Evolutionary conservation across 2,888 invertebrate species (phyloP), one percentile per base, ranked within the genome.

Genomic region (Bellardia pandia): DNA sequence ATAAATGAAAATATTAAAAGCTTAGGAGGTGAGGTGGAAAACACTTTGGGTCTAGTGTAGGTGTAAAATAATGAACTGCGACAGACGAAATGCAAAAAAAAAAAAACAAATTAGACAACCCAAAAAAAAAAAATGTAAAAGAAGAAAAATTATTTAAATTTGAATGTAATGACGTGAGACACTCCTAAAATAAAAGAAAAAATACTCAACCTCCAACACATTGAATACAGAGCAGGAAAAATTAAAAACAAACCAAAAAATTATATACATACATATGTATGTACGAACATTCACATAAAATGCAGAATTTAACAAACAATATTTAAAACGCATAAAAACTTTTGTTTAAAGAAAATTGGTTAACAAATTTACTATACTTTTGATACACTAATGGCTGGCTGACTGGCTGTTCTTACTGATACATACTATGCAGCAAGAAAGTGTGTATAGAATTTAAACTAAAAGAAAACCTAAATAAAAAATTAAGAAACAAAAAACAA

Each of bases 131-230:
- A 45, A 48, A 37, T 4, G 4, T 37, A 37, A 8, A 48, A 76
- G 64, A 37, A 37, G 23, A 64, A 76, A 75, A 51, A 48, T 62
- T 9, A 33, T 62, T 74, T 42, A 48, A 48, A 23, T 23, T 64
- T 33, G n/a, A 53, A 82, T 62, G 48, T 45, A 68, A 60, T 60
- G 78, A 45, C 60, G 71, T 56, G 33, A 16, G 62, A 71, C 76
- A 83, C 76, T 83, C 71, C 83, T 77, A 77, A 77, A 81, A 58
- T 30, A 71, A 72, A 62, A 30, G 40, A 16, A 75, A 58, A 62
- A 72, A 71, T 1, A 14, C 9, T 37, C n/a, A 51, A 62, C n/a
- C 37, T 13, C 42, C 62, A 53, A 80, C 80, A 72, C 30, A 72
- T 33, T n/a, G 14, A 40, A 16, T 42, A 23, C 16, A 42, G 40